Conservation (phyloP, 1,140 invertebrate species). For the Tribolium madens region DNA sequence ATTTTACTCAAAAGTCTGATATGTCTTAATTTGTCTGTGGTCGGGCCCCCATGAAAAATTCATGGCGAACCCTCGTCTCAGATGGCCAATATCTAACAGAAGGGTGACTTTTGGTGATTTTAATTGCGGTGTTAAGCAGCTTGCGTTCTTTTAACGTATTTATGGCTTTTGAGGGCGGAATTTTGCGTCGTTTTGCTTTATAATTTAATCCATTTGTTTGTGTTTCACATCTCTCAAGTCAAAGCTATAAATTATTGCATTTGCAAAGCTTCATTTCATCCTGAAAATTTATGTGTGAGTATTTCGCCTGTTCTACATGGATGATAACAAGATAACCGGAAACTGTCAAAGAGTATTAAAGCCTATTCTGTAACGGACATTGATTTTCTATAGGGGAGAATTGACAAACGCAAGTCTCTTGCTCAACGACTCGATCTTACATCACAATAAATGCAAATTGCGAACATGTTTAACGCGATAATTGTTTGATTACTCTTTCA, state of each 20-base stretch:
- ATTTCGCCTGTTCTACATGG: constrained; percentile 30
- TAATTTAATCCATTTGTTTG: constrained; percentile 36
- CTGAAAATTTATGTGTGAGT: constrained; percentile 34
- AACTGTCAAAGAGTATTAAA: constrained; percentile 42
- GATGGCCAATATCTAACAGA: constrained; percentile 17
- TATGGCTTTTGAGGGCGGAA: not conserved
- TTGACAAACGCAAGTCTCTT: constrained; percentile 21
- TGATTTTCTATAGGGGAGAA: constrained; percentile 20
- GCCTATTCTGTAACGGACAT: constrained; percentile 33
- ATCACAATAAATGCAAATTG: constrained; percentile 16
- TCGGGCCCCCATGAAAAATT: constrained; percentile 20
- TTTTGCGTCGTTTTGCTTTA: not conserved
- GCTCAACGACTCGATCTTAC: constrained; percentile 1
- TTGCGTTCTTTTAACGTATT: constrained; percentile 11
- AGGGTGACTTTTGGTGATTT: not conserved
- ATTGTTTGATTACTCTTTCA: constrained; percentile 9
- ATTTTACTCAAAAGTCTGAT: constrained; percentile 5
- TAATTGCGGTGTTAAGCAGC: too few relatives aligned
- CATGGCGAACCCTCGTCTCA: constrained; percentile 21
- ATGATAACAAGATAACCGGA: constrained; percentile 40
- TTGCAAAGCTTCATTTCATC: constrained; percentile 41
- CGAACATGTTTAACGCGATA: constrained; percentile 13
- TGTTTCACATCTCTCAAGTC: constrained; percentile 37
- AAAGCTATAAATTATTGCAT: constrained; percentile 28
- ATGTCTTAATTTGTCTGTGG: constrained; percentile 27